Percentiles rank a stretch among this genome's conserved stretches.
Evolutionary conservation across 2,888 invertebrate genomes (phyloP).

Genomic region (Drosophila rubida): DNA sequence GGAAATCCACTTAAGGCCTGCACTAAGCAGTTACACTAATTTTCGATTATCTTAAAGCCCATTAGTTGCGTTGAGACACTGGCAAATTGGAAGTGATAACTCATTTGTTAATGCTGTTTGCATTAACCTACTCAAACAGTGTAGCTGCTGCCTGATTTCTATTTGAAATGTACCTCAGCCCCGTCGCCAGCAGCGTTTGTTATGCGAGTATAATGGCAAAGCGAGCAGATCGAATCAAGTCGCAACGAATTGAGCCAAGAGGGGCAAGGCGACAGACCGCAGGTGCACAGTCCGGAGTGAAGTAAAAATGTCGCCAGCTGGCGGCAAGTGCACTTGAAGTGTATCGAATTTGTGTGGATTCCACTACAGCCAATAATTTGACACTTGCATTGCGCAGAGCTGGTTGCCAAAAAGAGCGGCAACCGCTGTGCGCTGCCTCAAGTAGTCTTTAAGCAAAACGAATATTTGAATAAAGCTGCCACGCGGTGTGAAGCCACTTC

Average conservation of each 20-base stretch:
- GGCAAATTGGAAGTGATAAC: not conserved
- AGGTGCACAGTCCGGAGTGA: constrained; percentile 13
- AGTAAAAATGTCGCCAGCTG: constrained; percentile 49
- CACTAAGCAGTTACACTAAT: constrained; percentile 6
- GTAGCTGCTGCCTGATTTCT: constrained; percentile 38
- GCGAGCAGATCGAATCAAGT: constrained; percentile 29
- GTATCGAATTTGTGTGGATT: constrained; percentile 74
- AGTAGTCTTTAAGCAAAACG: constrained; percentile 35
- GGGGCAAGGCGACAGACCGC: constrained; percentile 29
- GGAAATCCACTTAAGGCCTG: not conserved
- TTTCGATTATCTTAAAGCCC: not conserved
- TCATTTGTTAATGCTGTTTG: constrained; percentile 1
- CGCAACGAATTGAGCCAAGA: constrained; percentile 7
- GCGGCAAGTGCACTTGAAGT: constrained; percentile 73
- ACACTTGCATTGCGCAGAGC: constrained; percentile 57
- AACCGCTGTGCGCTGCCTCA: constrained; percentile 16
- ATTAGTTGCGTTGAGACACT: not conserved
- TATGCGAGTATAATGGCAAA: constrained; percentile 24
- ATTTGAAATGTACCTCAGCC: constrained; percentile 39
- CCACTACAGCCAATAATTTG: constrained; percentile 74
- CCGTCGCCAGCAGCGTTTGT: constrained; percentile 24
- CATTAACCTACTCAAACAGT: not conserved
- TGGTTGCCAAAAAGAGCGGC: constrained; percentile 22
- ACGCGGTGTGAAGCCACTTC: constrained; percentile 11
- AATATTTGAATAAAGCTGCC: constrained; percentile 58